phyloP scores from a whole-genome alignment of 2,888 invertebrate genomes.

The Drosophila glabriapex region DNA sequence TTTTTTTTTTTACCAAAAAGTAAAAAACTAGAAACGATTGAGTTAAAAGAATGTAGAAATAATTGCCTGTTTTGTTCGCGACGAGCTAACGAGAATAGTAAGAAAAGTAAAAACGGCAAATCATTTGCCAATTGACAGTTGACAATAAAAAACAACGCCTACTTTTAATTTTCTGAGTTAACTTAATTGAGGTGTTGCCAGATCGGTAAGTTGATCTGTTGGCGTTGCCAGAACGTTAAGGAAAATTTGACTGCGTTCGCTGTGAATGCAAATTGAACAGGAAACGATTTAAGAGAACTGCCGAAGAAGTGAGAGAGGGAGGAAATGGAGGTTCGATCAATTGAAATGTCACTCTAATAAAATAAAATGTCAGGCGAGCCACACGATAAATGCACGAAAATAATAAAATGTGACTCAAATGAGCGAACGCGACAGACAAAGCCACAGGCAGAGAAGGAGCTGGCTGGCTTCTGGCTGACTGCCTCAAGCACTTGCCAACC shows the following conservation, averaged over 20 bases:
- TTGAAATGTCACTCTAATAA: constrained; percentile 79
- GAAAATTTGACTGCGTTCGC: not conserved
- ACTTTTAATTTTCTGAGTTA: constrained; percentile 4
- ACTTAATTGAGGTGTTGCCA: not conserved
- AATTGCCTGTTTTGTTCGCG: constrained; percentile 43
- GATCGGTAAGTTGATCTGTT: not conserved
- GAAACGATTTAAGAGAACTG: constrained; percentile 18
- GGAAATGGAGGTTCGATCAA: constrained; percentile 57
- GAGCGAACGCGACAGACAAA: constrained; percentile 67
- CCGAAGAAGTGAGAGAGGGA: constrained; percentile 23
- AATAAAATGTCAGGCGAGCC: constrained; percentile 73
- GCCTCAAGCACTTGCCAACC: constrained; percentile 1
- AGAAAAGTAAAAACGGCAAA: constrained; percentile 2
- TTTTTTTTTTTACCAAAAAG: constrained; percentile 24
- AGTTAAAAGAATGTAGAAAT: constrained; percentile 35
- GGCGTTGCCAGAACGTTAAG: constrained; percentile 6
- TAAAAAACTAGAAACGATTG: constrained; percentile 19
- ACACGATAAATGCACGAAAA: constrained; percentile 78
- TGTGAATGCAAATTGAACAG: constrained; percentile 16
- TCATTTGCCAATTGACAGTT: constrained; percentile 5
- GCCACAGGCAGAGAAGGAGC: constrained; percentile 34
- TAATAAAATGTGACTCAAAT: constrained; percentile 82
- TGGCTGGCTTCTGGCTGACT: constrained; percentile 18
- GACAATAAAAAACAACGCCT: constrained; percentile 16
- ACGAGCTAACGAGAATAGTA: constrained; percentile 41